Evolutionary conservation across 1,140 invertebrate species (phyloP), one percentile per base, ranked within the genome.

Genomic region (Leptoteleia sp.): DNA sequence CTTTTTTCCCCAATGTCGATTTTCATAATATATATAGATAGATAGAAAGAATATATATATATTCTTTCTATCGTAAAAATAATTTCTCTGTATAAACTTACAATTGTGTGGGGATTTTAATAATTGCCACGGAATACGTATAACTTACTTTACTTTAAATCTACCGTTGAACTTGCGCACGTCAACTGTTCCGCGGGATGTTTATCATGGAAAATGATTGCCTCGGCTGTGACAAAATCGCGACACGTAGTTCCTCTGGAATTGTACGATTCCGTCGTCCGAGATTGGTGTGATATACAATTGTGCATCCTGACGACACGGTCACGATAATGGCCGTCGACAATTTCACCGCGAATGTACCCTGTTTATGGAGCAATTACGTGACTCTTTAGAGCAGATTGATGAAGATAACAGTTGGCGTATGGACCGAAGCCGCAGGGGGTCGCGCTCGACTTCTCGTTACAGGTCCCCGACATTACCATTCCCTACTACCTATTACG

Each of bases 381-480:
- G 64, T 70, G 64, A 70, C 64, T 76, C 55, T 55, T 43, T 76
- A 76, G 64, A 29, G 40, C 64, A 76, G 73, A 62, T 76, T 45
- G 54, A 76, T 67, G 72, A 76, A 68, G 62, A 76, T 76, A 76
- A 67, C 61, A 67, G 42, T 61, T 73, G 55, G 57, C 50, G 19
- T 72, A 47, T 19, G 48, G 22, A 52, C 27, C 27, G 42, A 42
- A 62, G 43, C 72, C 47, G 38, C 37, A 35, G 71, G 70, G 71
- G 61, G 61, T 15, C 61, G n/a, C 15, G 9, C 70, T 59, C 50
- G 52, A 73, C 52, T 65, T 57, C 48, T 65, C 59, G 43, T 52
- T 73, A 64, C 50, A 73, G 55, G 57, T 72, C n/a, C 57, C 48
- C 48, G 19, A 48, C 55, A 54, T 72, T 61, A 45, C 37, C 5